Evolutionary conservation across 2,797 vertebrate species (phyloP).

Genomic region (Halcyon chelicuti): DNA sequence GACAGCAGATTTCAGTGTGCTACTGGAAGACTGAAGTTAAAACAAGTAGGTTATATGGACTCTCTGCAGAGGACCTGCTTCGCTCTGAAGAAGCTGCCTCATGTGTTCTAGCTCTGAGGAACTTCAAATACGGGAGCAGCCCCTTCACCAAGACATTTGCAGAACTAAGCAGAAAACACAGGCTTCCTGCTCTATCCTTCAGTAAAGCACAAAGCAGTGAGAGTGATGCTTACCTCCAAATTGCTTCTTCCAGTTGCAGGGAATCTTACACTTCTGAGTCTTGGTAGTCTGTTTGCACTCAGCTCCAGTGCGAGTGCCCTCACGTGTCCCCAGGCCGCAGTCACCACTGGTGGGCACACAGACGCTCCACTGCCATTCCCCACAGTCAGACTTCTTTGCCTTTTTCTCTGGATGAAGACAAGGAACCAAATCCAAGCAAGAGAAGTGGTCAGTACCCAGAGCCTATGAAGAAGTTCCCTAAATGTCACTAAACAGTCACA

Average conservation of each 20-base stretch:
- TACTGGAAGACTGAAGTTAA: not conserved
- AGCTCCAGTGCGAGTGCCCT: slow-evolving; percentile 90
- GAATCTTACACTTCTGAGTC: slow-evolving; percentile 98
- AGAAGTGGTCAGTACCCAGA: not conserved
- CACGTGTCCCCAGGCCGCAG: slow-evolving; percentile 92
- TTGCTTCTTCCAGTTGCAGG: slow-evolving; percentile 99
- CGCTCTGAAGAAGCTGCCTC: not conserved
- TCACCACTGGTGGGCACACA: slow-evolving; percentile 93
- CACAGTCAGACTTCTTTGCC: slow-evolving; percentile 94
- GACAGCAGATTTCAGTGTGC: not conserved
- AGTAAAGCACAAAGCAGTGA: not conserved
- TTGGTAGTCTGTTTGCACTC: slow-evolving; percentile 98
- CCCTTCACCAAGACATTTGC: not conserved
- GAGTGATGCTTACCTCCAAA: slow-evolving; percentile 87
- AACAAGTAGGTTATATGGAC: not conserved
- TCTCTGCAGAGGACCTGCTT: not conserved
- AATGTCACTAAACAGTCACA: not conserved
- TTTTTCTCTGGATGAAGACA: slow-evolving; percentile 87
- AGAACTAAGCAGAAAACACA: not conserved
- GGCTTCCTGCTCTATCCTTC: not conserved
- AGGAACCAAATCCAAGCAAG: not conserved
- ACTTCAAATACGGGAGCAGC: not conserved
- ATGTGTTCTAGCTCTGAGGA: not conserved
- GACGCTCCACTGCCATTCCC: slow-evolving; percentile 97
- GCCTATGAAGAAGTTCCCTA: not conserved